Evolutionary conservation across 2,797 vertebrate species (phyloP).

Genomic region (Gymnothorax reevesii): DNA sequence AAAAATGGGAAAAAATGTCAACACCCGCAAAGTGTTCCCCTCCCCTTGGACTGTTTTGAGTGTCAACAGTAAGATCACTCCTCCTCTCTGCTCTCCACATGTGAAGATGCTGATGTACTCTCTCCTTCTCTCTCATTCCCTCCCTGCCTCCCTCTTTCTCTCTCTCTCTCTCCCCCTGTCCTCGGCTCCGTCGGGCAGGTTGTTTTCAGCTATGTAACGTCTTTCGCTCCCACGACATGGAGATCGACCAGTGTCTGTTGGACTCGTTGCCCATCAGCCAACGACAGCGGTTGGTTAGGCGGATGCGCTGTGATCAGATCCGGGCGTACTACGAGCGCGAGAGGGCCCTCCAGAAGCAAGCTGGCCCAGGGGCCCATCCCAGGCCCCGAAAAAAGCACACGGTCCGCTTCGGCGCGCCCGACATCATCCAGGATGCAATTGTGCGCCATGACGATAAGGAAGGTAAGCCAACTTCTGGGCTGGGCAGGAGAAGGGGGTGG

Average conservation of each 20-base stretch:
- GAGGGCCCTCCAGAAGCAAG: conserved; percentile 62
- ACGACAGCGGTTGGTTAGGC: conserved; percentile 89
- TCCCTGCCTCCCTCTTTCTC: neutral
- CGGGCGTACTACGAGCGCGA: conserved; percentile 91
- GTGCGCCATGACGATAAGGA: conserved; percentile 88
- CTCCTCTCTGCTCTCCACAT: neutral
- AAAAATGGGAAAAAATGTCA: neutral
- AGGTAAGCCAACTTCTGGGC: conserved; percentile 69
- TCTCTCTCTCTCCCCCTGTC: conserved; percentile 23
- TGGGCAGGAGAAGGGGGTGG: neutral
- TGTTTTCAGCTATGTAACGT: conserved; percentile 98
- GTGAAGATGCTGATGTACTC: conserved; percentile 3
- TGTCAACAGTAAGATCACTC: neutral
- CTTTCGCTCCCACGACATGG: conserved; percentile 95
- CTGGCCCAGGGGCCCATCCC: conserved; percentile 39
- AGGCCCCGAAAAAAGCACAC: conserved; percentile 70
- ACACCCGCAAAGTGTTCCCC: neutral
- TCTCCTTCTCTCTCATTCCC: neutral
- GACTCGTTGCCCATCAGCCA: conserved; percentile 94
- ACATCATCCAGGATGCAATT: conserved; percentile 85
- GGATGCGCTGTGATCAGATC: conserved; percentile 94
- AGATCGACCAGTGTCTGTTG: conserved; percentile 98
- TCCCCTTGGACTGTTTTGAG: neutral
- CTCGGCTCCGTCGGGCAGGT: conserved; percentile 67
- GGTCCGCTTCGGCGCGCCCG: conserved; percentile 73